Evolutionary conservation across 2,113 vertebrate species (phyloP).

Genomic region (Elanus axillaris): DNA sequence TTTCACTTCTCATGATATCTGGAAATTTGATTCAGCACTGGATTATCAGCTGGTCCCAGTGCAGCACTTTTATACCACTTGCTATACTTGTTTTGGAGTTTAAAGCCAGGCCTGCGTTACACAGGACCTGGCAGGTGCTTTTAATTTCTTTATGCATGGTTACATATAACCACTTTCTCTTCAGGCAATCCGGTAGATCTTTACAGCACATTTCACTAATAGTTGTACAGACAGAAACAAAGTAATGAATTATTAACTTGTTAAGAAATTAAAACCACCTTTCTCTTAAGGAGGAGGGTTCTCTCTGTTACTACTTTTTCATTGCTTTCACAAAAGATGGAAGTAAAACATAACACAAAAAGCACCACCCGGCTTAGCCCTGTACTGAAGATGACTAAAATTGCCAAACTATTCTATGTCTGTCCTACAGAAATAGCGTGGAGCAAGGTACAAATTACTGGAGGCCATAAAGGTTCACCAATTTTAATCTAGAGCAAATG

Average conservation of each 20-base stretch:
- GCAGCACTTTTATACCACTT: background rate
- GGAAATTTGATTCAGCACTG: background rate
- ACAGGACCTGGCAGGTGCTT: background rate
- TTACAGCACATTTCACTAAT: background rate
- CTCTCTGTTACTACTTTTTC: background rate
- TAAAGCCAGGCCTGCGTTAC: background rate
- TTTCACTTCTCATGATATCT: background rate
- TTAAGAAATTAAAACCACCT: background rate
- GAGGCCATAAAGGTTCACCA: background rate
- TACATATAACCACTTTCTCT: background rate
- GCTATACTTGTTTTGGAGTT: background rate
- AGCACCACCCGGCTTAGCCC: background rate
- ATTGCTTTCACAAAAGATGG: background rate
- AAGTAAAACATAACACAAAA: background rate
- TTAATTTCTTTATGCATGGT: background rate
- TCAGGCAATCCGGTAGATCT: background rate
- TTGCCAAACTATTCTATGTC: background rate
- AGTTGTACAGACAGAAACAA: background rate
- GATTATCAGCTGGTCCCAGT: background rate
- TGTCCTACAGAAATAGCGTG: background rate
- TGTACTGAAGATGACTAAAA: fast-evolving
- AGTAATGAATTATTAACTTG: background rate
- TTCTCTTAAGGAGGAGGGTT: background rate
- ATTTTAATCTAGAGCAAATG: background rate
- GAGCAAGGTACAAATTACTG: background rate